Evolutionary conservation across 2,888 invertebrate genomes (phyloP), one percentile per base, ranked within the genome.

Genomic region (Lithophane semibrunnea): DNA sequence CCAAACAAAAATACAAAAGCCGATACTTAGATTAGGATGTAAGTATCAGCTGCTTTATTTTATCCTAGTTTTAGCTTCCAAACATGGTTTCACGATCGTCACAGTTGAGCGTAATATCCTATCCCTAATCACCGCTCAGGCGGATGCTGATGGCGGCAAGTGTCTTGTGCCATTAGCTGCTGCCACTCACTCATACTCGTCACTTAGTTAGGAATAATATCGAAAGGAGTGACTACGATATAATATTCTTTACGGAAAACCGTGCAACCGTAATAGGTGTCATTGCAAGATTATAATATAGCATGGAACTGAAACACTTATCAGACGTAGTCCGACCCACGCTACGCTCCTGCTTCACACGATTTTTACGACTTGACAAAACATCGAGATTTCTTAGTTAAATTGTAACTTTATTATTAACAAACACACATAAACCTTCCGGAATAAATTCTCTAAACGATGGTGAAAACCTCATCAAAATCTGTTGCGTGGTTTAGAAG

Each of bases 141-240:
- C 63, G 49, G 47, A 79, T 29, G 56, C 56, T 58, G 56, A 65
- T 73, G 74, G 52, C 52, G 65, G 73, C 73, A 52, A 37, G 37
- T 37, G 73, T 54, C 73, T 65, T 73, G 44, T 47, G 56, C 13
- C 80, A 80, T 73, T 78, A 65, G 37, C 16, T 52, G 3, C 44
- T 73, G 80, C 73, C 78, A 78, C 24, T 80, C 80, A 73, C 44
- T 44, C 56, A 44, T 44, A 52, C 12, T 64, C 16, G 16, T 58
- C 37, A 37, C 24, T 73, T 65, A 58, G 37, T 21, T 65, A 54
- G 16, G 7, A 64, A 72, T 44, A 42, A 3, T 13, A 56, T 56
- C 10, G 16, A 0, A 10, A 16, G n/a, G 37, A 12, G 18, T n/a
- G 29, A 60, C 12, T 16, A 5, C 2, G 2, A 16, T 49, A n/a